A percentile compares a stretch with the other conserved stretches of the same genome.
Conservation (phyloP, 1,140 invertebrate genomes). For the Drosophila tristis region DNA sequence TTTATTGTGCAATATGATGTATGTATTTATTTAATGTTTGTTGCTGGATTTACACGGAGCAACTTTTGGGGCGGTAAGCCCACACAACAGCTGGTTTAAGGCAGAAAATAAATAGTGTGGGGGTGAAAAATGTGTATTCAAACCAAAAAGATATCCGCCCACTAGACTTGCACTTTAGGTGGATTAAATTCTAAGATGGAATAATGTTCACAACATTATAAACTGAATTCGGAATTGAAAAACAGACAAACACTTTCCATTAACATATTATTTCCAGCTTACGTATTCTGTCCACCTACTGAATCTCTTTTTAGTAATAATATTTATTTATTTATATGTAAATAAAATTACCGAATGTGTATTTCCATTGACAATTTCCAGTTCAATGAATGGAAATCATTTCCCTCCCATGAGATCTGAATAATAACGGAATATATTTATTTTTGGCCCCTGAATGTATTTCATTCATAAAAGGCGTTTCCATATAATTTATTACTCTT, state of each 20-base stretch:
- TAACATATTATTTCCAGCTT: not conserved
- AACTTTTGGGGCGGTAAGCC: no score
- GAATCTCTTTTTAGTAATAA: constrained; percentile 1
- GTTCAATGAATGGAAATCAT: constrained; percentile 6
- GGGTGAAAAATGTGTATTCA: no score
- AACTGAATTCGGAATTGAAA: no score
- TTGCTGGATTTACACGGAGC: no score
- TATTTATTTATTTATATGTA: not conserved
- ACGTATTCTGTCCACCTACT: not conserved
- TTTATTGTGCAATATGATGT: not conserved
- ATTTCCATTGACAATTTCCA: constrained; percentile 27
- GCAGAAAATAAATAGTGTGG: no score
- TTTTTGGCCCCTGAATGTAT: constrained; percentile 2
- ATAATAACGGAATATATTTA: constrained; percentile 13
- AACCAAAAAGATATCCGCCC: no score
- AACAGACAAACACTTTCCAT: no score
- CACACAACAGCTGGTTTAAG: no score
- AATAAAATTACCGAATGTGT: constrained; percentile 19
- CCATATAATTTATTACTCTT: constrained; percentile 23
- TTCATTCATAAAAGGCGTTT: constrained; percentile 32
- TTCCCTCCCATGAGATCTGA: not conserved
- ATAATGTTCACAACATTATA: no score
- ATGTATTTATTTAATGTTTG: not conserved
- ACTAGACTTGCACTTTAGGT: no score
- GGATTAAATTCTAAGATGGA: no score